A percentile compares a stretch with the other conserved stretches of the same genome.
These are phyloP conservation scores for Gonioctena quinquepunctata DNA, from an alignment of 1,140 invertebrate genomes.

Conservation along the genomic window DNA sequence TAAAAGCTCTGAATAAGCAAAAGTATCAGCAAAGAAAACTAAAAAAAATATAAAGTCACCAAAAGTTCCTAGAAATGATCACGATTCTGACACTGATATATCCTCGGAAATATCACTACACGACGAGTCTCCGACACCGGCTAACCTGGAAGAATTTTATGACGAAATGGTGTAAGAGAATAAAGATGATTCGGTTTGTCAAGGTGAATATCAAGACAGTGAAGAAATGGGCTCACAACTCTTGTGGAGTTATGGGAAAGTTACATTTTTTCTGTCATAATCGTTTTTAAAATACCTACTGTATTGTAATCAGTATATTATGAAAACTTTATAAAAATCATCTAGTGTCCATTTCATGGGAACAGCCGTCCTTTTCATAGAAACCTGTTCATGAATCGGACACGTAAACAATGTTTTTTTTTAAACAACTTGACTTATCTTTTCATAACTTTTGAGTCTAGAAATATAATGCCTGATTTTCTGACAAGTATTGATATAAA, in stretches of 20 bases:
- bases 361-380: no score
- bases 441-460: no score
- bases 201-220: no score
- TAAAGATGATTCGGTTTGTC: neutral
- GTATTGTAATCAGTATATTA: no score
- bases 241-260: neutral
- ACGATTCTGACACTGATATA: neutral
- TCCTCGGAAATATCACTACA: neutral
- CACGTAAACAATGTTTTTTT: neutral
- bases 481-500: neutral
- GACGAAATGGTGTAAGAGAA: neutral
- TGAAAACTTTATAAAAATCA: no score
- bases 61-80: neutral
- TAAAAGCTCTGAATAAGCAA: neutral
- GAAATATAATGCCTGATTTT: neutral
- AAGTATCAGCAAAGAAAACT: neutral
- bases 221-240: no score
- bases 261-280: neutral
- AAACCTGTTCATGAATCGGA: no score
- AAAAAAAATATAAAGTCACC: neutral
- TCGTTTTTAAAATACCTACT: no score
- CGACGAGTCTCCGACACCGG: neutral
- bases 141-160: neutral
- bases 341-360: no score
- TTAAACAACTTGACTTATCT: no score